Conservation (phyloP, 1,140 invertebrate species). For the Bradysia coprophila region DNA sequence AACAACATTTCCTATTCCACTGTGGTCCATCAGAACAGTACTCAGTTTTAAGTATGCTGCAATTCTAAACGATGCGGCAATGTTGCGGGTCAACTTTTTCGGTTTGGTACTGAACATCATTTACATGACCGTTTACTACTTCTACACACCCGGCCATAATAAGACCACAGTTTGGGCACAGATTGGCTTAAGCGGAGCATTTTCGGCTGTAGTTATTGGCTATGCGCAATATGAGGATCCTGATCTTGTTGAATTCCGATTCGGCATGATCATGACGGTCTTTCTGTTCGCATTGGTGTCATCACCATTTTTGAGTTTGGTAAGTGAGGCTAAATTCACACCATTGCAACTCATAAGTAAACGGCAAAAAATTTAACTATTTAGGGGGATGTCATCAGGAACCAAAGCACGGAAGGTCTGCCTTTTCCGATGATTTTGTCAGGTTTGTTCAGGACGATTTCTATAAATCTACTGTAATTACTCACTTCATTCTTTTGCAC, state of each 20-base stretch:
- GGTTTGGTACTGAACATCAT: slow-evolving; percentile 41
- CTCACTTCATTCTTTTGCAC: no score
- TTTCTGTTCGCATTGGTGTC: slow-evolving; percentile 47
- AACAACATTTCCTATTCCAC: not conserved
- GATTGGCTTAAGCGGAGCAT: slow-evolving; percentile 28
- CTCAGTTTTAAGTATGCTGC: slow-evolving; percentile 51
- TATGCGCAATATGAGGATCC: slow-evolving; percentile 45
- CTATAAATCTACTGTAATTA: no score
- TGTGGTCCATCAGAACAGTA: slow-evolving; percentile 9
- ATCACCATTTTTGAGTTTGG: slow-evolving; percentile 47
- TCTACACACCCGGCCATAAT: slow-evolving; percentile 35
- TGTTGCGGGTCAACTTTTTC: slow-evolving; percentile 54
- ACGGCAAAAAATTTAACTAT: no score
- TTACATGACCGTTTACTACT: slow-evolving; percentile 43
- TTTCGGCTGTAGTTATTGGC: slow-evolving; percentile 34
- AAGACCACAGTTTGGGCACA: slow-evolving; percentile 30
- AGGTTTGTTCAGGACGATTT: no score
- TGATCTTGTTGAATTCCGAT: slow-evolving; percentile 39
- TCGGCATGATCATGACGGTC: slow-evolving; percentile 45
- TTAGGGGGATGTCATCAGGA: slow-evolving; percentile 48
- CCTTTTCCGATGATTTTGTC: slow-evolving; percentile 61
- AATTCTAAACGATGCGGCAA: slow-evolving; percentile 44
- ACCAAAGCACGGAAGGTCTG: slow-evolving; percentile 55
- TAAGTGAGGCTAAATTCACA: slow-evolving; percentile 23
- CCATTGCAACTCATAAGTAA: not conserved